A percentile compares a stretch with the other conserved stretches of the same genome.
phyloP scores from a whole-genome alignment of 2,797 vertebrate species.

The Oryzias sinensis region DNA sequence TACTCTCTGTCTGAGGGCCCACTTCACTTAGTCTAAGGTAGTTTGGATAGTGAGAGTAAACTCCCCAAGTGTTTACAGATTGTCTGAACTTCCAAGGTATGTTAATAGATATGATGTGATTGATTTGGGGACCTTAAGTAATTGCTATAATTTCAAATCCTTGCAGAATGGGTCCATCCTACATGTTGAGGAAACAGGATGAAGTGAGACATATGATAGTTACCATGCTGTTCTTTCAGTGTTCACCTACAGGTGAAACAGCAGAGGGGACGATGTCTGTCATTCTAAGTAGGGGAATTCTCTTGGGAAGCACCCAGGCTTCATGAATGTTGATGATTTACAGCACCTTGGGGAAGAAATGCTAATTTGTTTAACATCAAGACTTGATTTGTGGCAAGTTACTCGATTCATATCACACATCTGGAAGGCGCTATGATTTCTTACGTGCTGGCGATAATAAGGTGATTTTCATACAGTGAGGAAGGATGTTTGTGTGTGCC shows the following conservation, averaged over 20 bases:
- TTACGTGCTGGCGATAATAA: slow-evolving; percentile 63
- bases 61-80: neutral
- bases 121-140: slow-evolving; percentile 6
- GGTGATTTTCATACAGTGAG: slow-evolving; percentile 58
- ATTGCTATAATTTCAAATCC: neutral
- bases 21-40: neutral
- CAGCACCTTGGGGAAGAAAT: slow-evolving; percentile 54
- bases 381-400: slow-evolving; percentile 66
- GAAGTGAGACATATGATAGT: slow-evolving; percentile 32
- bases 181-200: slow-evolving; percentile 24
- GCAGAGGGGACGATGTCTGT: slow-evolving; percentile 33
- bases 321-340: slow-evolving; percentile 57
- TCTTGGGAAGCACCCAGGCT: slow-evolving; percentile 40
- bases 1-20: neutral
- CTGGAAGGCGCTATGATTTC: slow-evolving; percentile 72
- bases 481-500: slow-evolving; percentile 32
- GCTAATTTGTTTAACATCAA: slow-evolving; percentile 65
- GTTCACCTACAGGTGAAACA: slow-evolving; percentile 45
- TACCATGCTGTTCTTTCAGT: slow-evolving; percentile 45
- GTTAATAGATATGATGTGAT: slow-evolving; percentile 3
- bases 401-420: slow-evolving; percentile 75
- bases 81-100: neutral
- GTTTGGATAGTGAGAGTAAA: slow-evolving; percentile 13
- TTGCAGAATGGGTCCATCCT: slow-evolving; percentile 1
- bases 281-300: slow-evolving; percentile 45